Conservation (phyloP, 2,113 vertebrate genomes). For the Lamprotornis superbus region DNA sequence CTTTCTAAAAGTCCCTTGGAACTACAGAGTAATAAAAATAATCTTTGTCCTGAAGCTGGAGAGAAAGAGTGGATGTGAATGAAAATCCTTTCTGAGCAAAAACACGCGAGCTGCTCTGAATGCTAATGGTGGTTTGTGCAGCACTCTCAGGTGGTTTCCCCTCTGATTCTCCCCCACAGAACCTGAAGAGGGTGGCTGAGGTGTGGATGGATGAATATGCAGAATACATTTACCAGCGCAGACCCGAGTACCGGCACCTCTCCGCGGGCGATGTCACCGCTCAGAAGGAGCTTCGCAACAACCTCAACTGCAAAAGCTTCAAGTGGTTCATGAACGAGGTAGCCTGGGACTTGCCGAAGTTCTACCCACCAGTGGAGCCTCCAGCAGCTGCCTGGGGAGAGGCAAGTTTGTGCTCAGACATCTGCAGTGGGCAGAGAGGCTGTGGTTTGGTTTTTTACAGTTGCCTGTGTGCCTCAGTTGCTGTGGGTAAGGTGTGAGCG, state of each 20-base stretch:
- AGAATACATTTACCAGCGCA: slow-evolving; percentile 92
- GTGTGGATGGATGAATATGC: slow-evolving; percentile 99
- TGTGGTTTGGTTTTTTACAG: not conserved
- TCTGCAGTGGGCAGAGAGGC: not conserved
- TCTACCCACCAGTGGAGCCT: slow-evolving; percentile 95
- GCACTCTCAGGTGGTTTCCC: not conserved
- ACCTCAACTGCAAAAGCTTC: slow-evolving; percentile 89
- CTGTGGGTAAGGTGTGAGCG: not conserved
- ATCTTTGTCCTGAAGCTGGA: slow-evolving; percentile 23
- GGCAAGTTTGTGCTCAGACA: slow-evolving; percentile 70
- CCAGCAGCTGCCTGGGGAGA: slow-evolving; percentile 94
- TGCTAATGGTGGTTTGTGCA: not conserved
- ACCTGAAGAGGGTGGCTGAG: slow-evolving; percentile 94
- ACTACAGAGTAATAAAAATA: slow-evolving; percentile 47
- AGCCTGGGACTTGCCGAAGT: slow-evolving; percentile 94
- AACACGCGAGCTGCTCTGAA: not conserved
- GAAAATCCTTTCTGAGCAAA: slow-evolving; percentile 19
- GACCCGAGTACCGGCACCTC: slow-evolving; percentile 95
- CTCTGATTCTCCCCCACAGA: slow-evolving; percentile 68
- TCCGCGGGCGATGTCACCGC: slow-evolving; percentile 85
- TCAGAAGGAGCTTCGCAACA: slow-evolving; percentile 89
- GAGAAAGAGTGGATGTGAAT: slow-evolving; percentile 17
- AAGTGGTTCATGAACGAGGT: slow-evolving; percentile 96
- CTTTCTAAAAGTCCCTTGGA: slow-evolving; percentile 35
- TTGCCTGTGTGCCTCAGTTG: not conserved